phyloP scores from a whole-genome alignment of 2,113 vertebrate species.

The Cervus canadensis region DNA sequence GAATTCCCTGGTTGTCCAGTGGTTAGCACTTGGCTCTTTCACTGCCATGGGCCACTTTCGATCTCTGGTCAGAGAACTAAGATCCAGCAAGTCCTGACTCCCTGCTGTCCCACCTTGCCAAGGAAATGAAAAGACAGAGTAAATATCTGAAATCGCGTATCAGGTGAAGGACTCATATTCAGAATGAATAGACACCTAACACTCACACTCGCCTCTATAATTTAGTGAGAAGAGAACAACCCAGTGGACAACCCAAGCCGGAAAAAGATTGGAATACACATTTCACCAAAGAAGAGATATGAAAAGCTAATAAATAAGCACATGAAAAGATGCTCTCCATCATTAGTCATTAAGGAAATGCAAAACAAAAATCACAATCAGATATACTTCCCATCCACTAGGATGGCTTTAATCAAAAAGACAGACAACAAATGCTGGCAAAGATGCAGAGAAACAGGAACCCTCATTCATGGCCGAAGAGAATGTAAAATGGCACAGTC shows the following conservation, averaged over 20 bases:
- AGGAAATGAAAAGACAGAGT: background rate
- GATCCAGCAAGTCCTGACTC: background rate
- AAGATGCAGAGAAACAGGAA: background rate
- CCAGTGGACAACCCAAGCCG: background rate
- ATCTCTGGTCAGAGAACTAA: background rate
- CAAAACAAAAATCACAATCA: background rate
- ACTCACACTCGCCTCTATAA: background rate
- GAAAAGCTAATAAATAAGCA: background rate
- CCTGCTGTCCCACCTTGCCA: background rate
- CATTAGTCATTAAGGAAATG: background rate
- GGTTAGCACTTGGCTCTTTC: background rate
- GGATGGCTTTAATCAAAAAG: background rate
- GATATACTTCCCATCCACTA: background rate
- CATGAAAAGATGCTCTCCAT: background rate
- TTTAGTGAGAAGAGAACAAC: background rate
- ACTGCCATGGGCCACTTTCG: background rate
- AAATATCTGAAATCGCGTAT: background rate
- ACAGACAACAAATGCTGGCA: background rate
- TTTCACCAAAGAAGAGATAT: background rate
- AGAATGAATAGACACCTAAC: background rate
- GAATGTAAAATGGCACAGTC: background rate
- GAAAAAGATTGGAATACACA: background rate
- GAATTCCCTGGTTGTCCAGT: background rate
- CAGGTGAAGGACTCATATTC: background rate
- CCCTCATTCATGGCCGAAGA: background rate